Base-by-base conservation (phyloP, 1,140 invertebrate genomes). In the Macrobrachium rosenbergii region DNA sequence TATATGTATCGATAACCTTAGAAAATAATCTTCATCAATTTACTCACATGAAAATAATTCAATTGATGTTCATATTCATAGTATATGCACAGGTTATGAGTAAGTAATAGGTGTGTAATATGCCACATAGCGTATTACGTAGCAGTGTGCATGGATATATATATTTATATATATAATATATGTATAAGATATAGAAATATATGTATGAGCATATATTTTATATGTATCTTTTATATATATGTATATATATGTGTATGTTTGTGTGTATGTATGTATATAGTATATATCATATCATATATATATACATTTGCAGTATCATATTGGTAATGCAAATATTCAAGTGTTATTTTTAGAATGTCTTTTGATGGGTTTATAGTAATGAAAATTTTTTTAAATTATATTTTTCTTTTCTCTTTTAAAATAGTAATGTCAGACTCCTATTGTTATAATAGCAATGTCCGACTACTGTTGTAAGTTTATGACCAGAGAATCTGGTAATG, bases 281-380 rank as follows among this genome's bases (percentile, higher is more conserved):
- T 52, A 52, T 52, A 52, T 52, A 52, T 52, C 52, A 52, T 52
- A 52, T 52, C 69, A 72, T 72, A 28, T 28, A 72, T 72, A 72
- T 72, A n/a, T 72, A 72, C 69, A 72, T 72, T 43, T 72, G 23
- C 69, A 72, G 23, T 60, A 58, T 45, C 76, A 58, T 78, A 78
- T 60, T 78, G 76, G 59, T 78, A 78, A 60, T 60, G 59, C 28
- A 78, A 78, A 78, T 43, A 43, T 60, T 78, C 45, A 28, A 72
- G 23, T 72, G 69, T 72, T 72, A 72, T 72, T 72, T 72, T 72
- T 23, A 72, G 69, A 72, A 28, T 72, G 69, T 72, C 37, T 43
- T 72, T 28, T 72, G 69, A 21, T 72, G 69, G 23, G 69, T 72
- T 72, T 23, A 72, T 28, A 72, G 69, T 72, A 72, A 72, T 16